Evolutionary conservation across 1,140 invertebrate genomes (phyloP).

Genomic region (Conus betulinus): DNA sequence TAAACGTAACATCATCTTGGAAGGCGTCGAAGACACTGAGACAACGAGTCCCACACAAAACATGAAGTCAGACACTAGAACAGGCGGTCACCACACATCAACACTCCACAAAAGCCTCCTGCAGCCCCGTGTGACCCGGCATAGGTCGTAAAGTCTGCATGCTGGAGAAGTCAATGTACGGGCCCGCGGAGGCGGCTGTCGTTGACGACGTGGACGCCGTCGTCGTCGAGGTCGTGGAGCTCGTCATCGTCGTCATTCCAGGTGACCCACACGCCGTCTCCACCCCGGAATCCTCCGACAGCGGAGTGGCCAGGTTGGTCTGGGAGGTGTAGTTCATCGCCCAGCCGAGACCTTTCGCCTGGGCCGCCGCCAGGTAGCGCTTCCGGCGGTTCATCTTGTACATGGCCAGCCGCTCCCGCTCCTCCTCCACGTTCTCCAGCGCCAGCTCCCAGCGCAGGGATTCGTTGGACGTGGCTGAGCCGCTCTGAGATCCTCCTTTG

Average conservation of each 20-base stretch:
- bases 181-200: background rate
- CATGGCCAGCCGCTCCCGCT: conserved; percentile 62
- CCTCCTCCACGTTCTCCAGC: conserved; percentile 59
- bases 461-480: conserved; percentile 17
- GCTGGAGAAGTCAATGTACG: conserved; percentile 47
- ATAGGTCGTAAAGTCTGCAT: conserved; percentile 44
- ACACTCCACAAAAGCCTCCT: conserved; percentile 44
- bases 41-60: too few species aligned
- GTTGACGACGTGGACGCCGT: conserved; percentile 6
- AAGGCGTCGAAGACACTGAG: too few species aligned
- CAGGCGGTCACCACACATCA: background rate
- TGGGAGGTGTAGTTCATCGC: conserved; percentile 40
- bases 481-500: background rate
- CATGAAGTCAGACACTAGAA: too few species aligned
- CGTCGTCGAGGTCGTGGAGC: conserved; percentile 28
- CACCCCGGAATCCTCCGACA: conserved; percentile 61
- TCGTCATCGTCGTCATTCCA: conserved; percentile 13
- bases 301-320: conserved; percentile 43
- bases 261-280: conserved; percentile 37
- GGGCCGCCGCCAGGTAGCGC: conserved; percentile 67
- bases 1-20: too few species aligned
- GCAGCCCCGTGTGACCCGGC: background rate
- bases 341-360: conserved; percentile 69
- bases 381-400: conserved; percentile 72
- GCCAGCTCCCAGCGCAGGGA: conserved; percentile 68